Base-by-base conservation (phyloP, 2,113 vertebrate genomes). In the Diadophis punctatus region DNA sequence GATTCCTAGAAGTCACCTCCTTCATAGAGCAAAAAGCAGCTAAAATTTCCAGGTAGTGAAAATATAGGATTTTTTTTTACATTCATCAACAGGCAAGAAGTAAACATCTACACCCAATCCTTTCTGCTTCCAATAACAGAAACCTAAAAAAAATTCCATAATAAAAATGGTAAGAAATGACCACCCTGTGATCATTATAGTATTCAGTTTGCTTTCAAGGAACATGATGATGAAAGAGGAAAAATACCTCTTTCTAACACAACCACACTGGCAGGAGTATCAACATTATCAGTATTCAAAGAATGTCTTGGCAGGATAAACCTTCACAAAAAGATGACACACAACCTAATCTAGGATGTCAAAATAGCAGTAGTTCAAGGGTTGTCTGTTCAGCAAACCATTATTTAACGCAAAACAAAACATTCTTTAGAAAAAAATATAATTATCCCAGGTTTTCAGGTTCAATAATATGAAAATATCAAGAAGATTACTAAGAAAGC, bases 141-240 rank as follows among this genome's bases (percentile, higher is more conserved):
- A 96, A 97, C 96, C 97, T 97, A 27, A 10, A 60, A 97, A 97
- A 97, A 97, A 97, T 93, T n/a, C 96, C 95, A 25, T 80, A 95
- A 93, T 91, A 95, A 97, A 97, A 96, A 95, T 94, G 95, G 96
- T 95, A 96, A 95, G 95, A 96, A 97, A 97, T 97, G 96, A 97
- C 96, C 97, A 97, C 95, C 94, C 96, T 97, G 96, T 97, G 95
- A 95, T 96, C 96, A 95, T 94, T 95, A 97, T 97, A 97, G 97
- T 97, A 97, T 97, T 98, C 97, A 97, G 94, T 97, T 96, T 95
- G 97, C 97, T 98, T 98, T 98, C 98, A 98, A 98, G 98, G 98
- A 98, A 98, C 97, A 96, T 27, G 95, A 97, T 97, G 97, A 97
- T 97, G 97, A 98, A 97, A 98, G 97, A 97, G 97, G 96, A 97